Conservation (phyloP, 2,797 vertebrate species). For the Spea hammondii region DNA sequence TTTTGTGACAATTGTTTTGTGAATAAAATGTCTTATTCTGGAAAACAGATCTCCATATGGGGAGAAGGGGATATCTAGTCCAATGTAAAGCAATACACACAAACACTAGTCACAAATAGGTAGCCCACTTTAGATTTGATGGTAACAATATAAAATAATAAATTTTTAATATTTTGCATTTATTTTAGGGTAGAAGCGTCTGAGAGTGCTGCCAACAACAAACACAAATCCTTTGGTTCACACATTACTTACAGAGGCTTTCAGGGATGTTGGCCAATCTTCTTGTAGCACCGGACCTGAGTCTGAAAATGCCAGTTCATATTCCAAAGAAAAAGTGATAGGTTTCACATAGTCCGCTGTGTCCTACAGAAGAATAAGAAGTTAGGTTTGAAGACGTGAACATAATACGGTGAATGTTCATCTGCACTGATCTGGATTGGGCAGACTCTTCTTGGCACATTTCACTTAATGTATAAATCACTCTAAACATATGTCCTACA, state of each 20-base stretch:
- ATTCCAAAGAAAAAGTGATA: constrained; percentile 83
- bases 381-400: not conserved
- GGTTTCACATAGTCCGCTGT: constrained; percentile 91
- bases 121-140: too few relatives aligned
- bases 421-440: not conserved
- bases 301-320: constrained; percentile 72
- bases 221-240: too few relatives aligned
- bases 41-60: too few relatives aligned
- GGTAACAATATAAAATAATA: too few relatives aligned
- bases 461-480: not conserved
- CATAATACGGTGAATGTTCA: not conserved
- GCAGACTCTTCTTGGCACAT: not conserved
- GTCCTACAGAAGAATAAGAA: constrained; percentile 70
- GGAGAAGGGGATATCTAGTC: too few relatives aligned
- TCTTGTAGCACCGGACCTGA: constrained; percentile 82
- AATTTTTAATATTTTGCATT: too few relatives aligned
- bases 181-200: too few relatives aligned
- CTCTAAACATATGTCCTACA: not conserved
- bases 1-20: constrained; percentile 14
- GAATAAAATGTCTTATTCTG: constrained; percentile 3
- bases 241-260: constrained; percentile 74
- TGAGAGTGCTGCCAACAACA: too few relatives aligned
- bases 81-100: too few relatives aligned
- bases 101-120: too few relatives aligned
- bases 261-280: constrained; percentile 82